Evolutionary conservation across 1,140 invertebrate genomes (phyloP).

Genomic region (Teleopsis dalmanni): DNA sequence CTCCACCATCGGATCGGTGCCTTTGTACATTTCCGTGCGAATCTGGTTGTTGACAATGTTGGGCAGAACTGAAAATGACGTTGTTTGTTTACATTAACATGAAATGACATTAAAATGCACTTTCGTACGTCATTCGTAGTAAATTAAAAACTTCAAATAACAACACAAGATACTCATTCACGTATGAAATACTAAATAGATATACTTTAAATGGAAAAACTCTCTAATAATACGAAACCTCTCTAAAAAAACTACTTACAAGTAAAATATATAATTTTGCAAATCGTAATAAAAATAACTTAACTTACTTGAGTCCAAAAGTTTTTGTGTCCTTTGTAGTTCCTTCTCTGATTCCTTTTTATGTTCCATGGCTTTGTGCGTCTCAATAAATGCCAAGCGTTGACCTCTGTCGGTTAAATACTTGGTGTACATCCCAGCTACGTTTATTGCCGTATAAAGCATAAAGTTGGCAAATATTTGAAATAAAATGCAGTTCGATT

Average conservation of each 20-base stretch:
- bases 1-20: conserved; percentile 39
- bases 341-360: conserved; percentile 86
- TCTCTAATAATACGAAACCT: too few relatives aligned
- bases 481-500: conserved; percentile 52
- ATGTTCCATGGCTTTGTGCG: conserved; percentile 90
- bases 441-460: conserved; percentile 80
- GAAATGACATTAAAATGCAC: too few relatives aligned
- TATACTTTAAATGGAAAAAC: too few relatives aligned
- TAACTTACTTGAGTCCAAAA: conserved; percentile 69
- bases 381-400: conserved; percentile 92
- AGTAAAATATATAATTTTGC: too few relatives aligned
- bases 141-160: too few relatives aligned
- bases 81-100: too few relatives aligned
- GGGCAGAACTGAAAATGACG: conserved; percentile 67
- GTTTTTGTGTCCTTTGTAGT: conserved; percentile 89
- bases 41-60: conserved; percentile 68
- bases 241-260: too few relatives aligned
- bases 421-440: conserved; percentile 94
- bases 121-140: too few relatives aligned
- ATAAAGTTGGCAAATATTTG: conserved; percentile 69
- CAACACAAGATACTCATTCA: too few relatives aligned
- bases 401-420: conserved; percentile 92
- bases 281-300: too few relatives aligned
- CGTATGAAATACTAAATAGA: too few relatives aligned
- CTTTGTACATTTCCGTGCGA: conserved; percentile 43